Evolutionary conservation across 2,113 vertebrate species (phyloP), one percentile per base, ranked within the genome.

Genomic region (Pitta sordida): DNA sequence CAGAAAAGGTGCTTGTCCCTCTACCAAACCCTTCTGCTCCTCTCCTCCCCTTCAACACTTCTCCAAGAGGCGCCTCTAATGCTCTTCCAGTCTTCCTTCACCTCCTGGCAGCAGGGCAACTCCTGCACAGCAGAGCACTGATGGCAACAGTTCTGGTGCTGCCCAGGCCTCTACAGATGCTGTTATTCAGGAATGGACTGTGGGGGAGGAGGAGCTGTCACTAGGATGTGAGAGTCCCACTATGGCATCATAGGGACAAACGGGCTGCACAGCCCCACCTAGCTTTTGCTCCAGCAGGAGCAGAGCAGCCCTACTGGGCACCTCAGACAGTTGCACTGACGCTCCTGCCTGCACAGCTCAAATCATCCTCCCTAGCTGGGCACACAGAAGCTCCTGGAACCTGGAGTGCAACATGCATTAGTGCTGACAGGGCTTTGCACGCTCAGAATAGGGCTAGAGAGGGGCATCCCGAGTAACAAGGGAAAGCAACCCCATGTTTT

Each of bases 11-110:
- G 52, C 24, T 64, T 65, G 39, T 46, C 26, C 52, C 24, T 60
- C 39, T 67, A 4, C 30, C 46, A 27, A 80, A 48, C 1, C 30
- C 10, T 14, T 52, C 29, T 46, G n/a, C 17, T 36, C 46, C 60
- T 60, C 53, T 85, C 26, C 15, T 65, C 11, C 20, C 14, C 4
- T 10, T 89, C 30, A 60, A 9, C 5, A 13, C 82, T 67, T 39
- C 29, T 78, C 7, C 51, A 51, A 14, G 9, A 0, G 0, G 30
- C 34, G 17, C 32, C 24, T 29, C 41, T 43, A 37, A 3, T 1
- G 11, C 36, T 70, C 43, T 78, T 24, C 26, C 46, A 67, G 67
- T 21, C 39, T 84, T 49, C 29, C 43, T 58, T 51, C 12, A 29
- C 23, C 23, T 78, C 34, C 30, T 60, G 26, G 74, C 24, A 46